Evolutionary conservation across 2,797 vertebrate genomes (phyloP).

Genomic region (Hydrocynus forskahlii): DNA sequence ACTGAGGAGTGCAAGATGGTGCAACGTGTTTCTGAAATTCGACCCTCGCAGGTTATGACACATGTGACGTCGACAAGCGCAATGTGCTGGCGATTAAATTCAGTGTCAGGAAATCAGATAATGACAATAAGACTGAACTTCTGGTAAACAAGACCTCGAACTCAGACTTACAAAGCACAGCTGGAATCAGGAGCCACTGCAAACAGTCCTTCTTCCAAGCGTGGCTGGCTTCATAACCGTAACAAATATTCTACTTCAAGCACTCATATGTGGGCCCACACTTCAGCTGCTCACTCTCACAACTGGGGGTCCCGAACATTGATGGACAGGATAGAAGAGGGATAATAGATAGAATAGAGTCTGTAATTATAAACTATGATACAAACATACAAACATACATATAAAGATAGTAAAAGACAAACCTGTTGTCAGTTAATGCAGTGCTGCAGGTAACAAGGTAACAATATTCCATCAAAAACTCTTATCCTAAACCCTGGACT

Average conservation of each 20-base stretch:
- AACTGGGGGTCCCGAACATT: background rate
- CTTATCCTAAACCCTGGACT: too few species aligned
- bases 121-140: slow-evolving; percentile 12
- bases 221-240: background rate
- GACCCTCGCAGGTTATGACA: slow-evolving; percentile 32
- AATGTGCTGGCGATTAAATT: slow-evolving; percentile 29
- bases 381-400: too few species aligned
- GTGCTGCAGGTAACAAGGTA: too few species aligned
- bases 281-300: background rate
- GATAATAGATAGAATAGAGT: too few species aligned
- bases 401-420: too few species aligned
- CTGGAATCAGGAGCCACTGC: slow-evolving; percentile 22
- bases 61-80: slow-evolving; percentile 40
- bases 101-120: slow-evolving; percentile 25
- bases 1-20: slow-evolving; percentile 42
- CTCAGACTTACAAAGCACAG: slow-evolving; percentile 30
- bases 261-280: background rate
- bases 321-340: too few species aligned
- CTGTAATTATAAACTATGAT: too few species aligned
- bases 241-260: background rate
- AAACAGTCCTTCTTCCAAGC: background rate
- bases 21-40: slow-evolving; percentile 52
- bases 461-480: too few species aligned
- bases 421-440: too few species aligned
- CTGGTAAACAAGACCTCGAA: slow-evolving; percentile 46